Evolutionary conservation across 2,888 invertebrate species (phyloP).

Genomic region (Leptopterna dolabrata): DNA sequence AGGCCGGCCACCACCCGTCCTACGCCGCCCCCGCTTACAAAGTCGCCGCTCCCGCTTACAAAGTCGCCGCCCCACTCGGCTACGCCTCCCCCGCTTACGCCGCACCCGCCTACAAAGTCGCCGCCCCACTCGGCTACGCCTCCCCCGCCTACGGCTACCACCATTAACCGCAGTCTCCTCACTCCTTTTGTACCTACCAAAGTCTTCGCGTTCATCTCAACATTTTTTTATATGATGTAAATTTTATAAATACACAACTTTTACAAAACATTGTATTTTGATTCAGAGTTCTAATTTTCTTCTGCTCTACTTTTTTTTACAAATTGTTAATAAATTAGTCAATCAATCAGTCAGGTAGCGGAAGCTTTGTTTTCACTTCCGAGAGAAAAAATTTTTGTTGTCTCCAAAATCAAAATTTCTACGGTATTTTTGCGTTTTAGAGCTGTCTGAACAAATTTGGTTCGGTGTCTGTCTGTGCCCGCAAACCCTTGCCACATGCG

Average conservation of each 20-base stretch:
- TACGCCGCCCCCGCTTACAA: conserved; percentile 54
- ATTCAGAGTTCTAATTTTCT: no score
- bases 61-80: conserved; percentile 59
- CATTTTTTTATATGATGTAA: neutral
- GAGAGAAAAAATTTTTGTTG: no score
- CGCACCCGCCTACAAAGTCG: conserved; percentile 61
- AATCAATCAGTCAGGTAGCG: no score
- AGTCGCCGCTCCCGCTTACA: conserved; percentile 55
- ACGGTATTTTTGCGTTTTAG: no score
- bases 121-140: conserved; percentile 59
- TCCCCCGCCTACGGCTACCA: conserved; percentile 56
- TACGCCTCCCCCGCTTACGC: conserved; percentile 60
- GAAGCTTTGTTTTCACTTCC: no score
- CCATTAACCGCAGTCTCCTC: conserved; percentile 9
- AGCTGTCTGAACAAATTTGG: no score
- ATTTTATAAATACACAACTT: neutral
- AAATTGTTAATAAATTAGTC: no score
- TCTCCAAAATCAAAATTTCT: no score
- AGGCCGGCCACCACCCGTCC: conserved; percentile 56
- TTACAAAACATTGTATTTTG: neutral
- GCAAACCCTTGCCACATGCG: no score
- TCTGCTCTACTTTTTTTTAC: no score
- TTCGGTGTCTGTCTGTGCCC: no score
- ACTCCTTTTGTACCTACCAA: neutral
- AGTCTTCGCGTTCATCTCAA: neutral